These are phyloP conservation scores for Argyrosomus regius DNA, from an alignment of 2,797 vertebrate species.

Conservation along the genomic window DNA sequence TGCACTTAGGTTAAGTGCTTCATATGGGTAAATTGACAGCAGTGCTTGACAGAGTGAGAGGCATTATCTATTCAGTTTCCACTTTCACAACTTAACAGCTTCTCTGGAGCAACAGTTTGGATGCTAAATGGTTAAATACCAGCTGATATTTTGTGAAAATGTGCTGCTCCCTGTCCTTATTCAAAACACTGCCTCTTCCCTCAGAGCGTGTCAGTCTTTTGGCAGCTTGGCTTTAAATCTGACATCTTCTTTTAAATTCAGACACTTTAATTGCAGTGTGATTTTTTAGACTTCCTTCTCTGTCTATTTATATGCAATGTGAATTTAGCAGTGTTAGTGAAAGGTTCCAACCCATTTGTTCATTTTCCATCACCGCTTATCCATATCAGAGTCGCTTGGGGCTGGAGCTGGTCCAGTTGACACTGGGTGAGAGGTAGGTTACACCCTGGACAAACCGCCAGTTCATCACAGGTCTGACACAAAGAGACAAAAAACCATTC, in stretches of 20 bases:
- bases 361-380: too few species aligned
- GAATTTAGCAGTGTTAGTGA: too few species aligned
- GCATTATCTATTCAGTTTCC: constrained; percentile 9
- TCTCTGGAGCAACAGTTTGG: not conserved
- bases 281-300: not conserved
- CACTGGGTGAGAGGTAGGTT: too few species aligned
- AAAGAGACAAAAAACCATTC: too few species aligned
- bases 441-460: too few species aligned
- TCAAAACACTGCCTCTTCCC: not conserved
- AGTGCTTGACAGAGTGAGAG: not conserved
- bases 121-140: not conserved
- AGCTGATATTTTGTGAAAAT: constrained; percentile 4
- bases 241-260: not conserved
- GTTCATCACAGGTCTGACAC: too few species aligned
- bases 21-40: not conserved
- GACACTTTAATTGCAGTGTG: too few species aligned
- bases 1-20: constrained; percentile 19
- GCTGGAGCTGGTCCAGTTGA: too few species aligned
- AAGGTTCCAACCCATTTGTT: too few species aligned
- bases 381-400: too few species aligned
- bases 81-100: not conserved
- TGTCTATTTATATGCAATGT: too few species aligned
- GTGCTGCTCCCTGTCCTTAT: not conserved
- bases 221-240: not conserved
- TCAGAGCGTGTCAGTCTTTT: not conserved